Evolutionary conservation across 2,113 vertebrate genomes (phyloP).

Genomic region (Actenoides hombroni): DNA sequence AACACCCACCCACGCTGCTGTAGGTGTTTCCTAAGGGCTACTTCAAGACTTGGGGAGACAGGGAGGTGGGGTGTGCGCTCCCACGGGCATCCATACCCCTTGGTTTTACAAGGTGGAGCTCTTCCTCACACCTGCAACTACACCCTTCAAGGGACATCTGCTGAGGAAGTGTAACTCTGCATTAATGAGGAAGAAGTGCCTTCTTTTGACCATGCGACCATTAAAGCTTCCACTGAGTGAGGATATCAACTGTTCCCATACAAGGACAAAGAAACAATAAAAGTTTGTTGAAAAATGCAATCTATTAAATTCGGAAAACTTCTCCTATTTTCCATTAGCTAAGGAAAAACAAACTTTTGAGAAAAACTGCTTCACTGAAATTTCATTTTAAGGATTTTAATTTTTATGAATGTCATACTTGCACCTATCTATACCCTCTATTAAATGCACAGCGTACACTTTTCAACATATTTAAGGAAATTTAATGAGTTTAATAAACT

Average conservation of each 20-base stretch:
- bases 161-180: not conserved
- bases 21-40: not conserved
- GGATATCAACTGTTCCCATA: not conserved
- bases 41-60: not conserved
- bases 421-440: constrained; percentile 31
- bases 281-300: too few relatives aligned
- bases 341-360: not conserved
- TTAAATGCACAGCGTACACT: constrained; percentile 31
- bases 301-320: not conserved
- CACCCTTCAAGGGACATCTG: rapidly evolving
- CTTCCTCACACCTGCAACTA: not conserved
- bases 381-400: constrained; percentile 31
- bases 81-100: rapidly evolving
- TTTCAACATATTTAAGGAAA: constrained; percentile 57
- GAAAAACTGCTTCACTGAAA: not conserved
- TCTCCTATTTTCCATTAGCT: not conserved
- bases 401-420: constrained; percentile 33
- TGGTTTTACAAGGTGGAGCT: rapidly evolving
- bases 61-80: rapidly evolving
- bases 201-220: not conserved
- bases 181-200: not conserved
- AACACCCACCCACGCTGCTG: rapidly evolving
- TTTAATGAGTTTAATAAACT: constrained; percentile 71
- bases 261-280: not conserved
- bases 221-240: not conserved